Percentiles rank a stretch among this genome's conserved stretches.
Conservation (phyloP, 2,113 vertebrate species). For the Cricetomys ansorgei region DNA sequence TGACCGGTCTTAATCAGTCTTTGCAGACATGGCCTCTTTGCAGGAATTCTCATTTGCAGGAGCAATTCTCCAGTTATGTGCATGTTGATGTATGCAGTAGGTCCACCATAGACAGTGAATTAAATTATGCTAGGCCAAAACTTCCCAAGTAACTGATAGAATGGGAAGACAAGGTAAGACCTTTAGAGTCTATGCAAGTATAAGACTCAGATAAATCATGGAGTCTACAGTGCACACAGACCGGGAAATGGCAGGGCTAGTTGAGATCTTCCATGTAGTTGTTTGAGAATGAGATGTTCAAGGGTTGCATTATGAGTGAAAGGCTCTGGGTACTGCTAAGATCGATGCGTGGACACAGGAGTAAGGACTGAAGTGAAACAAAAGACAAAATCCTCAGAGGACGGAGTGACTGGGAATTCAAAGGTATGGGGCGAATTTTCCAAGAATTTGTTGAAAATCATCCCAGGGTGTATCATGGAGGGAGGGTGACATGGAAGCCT, state of each 20-base stretch:
- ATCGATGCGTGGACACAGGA: not conserved
- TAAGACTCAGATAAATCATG: not conserved
- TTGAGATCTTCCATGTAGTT: not conserved
- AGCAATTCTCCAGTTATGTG: not conserved
- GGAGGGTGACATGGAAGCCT: not conserved
- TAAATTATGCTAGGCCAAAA: not conserved
- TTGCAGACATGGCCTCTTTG: not conserved
- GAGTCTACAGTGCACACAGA: not conserved
- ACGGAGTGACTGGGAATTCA: not conserved
- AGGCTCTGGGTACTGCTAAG: not conserved
- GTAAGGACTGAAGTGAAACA: not conserved
- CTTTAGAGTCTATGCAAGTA: not conserved
- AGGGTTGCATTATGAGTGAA: not conserved
- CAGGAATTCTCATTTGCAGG: not conserved
- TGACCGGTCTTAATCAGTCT: not conserved
- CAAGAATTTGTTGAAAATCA: not conserved
- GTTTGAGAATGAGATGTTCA: not conserved
- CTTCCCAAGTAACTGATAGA: not conserved
- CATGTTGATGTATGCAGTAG: not conserved
- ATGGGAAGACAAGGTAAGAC: not conserved
- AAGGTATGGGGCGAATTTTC: not conserved
- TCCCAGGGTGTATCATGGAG: not conserved
- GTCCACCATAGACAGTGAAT: not conserved
- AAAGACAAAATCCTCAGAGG: not conserved
- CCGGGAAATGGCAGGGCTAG: not conserved